These are phyloP conservation scores for Corythornis madagascariensis DNA, from an alignment of 2,113 vertebrate genomes.

Conservation along the genomic window DNA sequence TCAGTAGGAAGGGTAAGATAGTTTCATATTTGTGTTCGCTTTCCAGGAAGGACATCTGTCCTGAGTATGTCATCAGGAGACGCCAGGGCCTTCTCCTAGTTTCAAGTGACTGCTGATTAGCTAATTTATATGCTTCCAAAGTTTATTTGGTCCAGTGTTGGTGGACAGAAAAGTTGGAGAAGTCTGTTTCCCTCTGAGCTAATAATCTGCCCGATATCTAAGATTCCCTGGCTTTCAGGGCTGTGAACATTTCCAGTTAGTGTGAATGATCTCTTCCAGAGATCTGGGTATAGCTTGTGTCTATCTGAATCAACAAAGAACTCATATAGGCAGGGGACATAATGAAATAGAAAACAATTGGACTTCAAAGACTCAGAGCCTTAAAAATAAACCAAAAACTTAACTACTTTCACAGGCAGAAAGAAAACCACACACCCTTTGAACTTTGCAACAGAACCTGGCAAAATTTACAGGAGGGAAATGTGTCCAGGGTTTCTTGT, in stretches of 20 bases:
- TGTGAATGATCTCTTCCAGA: neutral
- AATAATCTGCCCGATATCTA: neutral
- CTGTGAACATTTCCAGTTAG: neutral
- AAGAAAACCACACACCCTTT: neutral
- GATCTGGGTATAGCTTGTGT: neutral
- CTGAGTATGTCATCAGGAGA: neutral
- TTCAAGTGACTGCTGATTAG: neutral
- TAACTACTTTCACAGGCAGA: neutral
- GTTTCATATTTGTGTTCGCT: neutral
- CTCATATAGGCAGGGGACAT: neutral
- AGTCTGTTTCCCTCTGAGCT: neutral
- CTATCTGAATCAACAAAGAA: neutral
- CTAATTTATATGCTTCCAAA: neutral
- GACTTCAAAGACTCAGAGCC: neutral
- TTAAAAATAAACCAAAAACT: neutral
- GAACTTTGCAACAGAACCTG: conserved; percentile 1
- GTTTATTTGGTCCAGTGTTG: neutral
- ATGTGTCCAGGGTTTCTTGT: neutral
- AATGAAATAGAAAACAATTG: neutral
- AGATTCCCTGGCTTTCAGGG: neutral
- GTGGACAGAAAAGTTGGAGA: neutral
- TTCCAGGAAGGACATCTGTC: neutral
- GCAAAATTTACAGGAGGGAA: neutral
- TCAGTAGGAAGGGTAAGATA: neutral
- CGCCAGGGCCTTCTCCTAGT: neutral